Percentiles rank a stretch among this genome's conserved stretches.
These are phyloP conservation scores for Euborellia annulipes DNA, from an alignment of 1,140 invertebrate species.

Conservation along the genomic window DNA sequence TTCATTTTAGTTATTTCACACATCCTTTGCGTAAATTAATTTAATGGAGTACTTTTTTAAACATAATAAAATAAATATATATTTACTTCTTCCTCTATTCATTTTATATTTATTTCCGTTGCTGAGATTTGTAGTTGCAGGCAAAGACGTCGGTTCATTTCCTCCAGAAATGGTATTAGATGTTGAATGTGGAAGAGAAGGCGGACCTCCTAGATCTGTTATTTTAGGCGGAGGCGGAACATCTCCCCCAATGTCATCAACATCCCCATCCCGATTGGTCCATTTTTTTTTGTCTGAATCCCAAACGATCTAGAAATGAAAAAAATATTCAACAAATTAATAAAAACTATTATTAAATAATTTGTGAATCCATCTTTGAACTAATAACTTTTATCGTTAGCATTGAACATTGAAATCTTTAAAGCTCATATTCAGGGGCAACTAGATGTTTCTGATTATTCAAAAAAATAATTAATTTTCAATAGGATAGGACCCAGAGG, in stretches of 20 bases:
- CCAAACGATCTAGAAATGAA: slow-evolving; percentile 66
- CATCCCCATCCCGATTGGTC: slow-evolving; percentile 65
- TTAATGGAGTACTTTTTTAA: too few species aligned
- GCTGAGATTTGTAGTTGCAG: slow-evolving; percentile 29
- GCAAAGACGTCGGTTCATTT: slow-evolving; percentile 26
- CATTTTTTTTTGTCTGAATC: slow-evolving; percentile 68
- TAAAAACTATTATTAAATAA: background rate
- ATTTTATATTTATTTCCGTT: slow-evolving; percentile 66
- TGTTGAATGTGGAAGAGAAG: slow-evolving; percentile 9
- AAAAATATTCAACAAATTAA: background rate
- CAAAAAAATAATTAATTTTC: too few species aligned
- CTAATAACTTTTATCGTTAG: background rate
- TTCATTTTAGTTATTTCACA: too few species aligned
- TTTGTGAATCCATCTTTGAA: background rate
- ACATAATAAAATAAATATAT: too few species aligned
- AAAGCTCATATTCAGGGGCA: too few species aligned
- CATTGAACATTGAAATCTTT: too few species aligned
- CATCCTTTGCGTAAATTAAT: too few species aligned
- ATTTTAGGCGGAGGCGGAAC: slow-evolving; percentile 64
- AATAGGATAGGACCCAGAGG: too few species aligned
- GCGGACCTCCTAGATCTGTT: slow-evolving; percentile 31
- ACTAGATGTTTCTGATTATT: too few species aligned
- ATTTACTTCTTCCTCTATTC: slow-evolving; percentile 53
- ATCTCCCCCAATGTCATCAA: slow-evolving; percentile 35
- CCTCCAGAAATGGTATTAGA: slow-evolving; percentile 5